These are phyloP conservation scores for Apodemia hepburni DNA, from an alignment of 2,888 invertebrate species.

Conservation along the genomic window DNA sequence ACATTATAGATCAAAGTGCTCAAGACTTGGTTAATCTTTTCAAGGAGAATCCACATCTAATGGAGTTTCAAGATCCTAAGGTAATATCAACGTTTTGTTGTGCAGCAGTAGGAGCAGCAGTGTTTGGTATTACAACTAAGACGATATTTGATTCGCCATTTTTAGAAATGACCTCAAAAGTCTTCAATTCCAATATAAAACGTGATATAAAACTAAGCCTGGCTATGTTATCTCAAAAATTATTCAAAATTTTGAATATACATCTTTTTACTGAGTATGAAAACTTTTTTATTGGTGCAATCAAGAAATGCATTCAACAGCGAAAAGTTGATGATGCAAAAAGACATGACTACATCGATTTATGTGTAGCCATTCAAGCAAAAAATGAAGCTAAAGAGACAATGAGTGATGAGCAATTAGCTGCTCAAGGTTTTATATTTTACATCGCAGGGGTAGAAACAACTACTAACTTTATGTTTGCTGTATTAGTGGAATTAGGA, in stretches of 20 bases:
- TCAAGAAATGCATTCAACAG: slow-evolving; percentile 47
- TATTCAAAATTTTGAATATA: slow-evolving; percentile 38
- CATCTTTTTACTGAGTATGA: slow-evolving; percentile 46
- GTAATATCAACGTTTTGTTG: slow-evolving; percentile 36
- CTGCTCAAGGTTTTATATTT: slow-evolving; percentile 59
- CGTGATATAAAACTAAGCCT: slow-evolving; percentile 34
- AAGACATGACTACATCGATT: slow-evolving; percentile 53
- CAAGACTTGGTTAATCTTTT: slow-evolving; percentile 39
- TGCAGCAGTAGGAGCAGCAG: slow-evolving; percentile 43
- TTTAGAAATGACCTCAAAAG: slow-evolving; percentile 34
- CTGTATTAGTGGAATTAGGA: slow-evolving; percentile 49
- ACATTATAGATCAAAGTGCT: slow-evolving; percentile 41
- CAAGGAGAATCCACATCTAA: slow-evolving; percentile 39
- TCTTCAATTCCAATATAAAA: slow-evolving; percentile 25
- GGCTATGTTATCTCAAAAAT: slow-evolving; percentile 26
- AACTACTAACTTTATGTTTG: slow-evolving; percentile 48
- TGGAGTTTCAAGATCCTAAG: slow-evolving; percentile 34
- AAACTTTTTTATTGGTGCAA: slow-evolving; percentile 49
- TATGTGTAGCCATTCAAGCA: slow-evolving; percentile 50
- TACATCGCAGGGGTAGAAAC: slow-evolving; percentile 62
- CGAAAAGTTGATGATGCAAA: slow-evolving; percentile 43
- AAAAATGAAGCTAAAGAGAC: slow-evolving; percentile 42
- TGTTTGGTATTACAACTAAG: slow-evolving; percentile 49
- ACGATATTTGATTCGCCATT: slow-evolving; percentile 46
- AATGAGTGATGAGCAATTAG: slow-evolving; percentile 52